Evolutionary conservation across 2,113 vertebrate genomes (phyloP).

Genomic region (Halcyon senegalensis): DNA sequence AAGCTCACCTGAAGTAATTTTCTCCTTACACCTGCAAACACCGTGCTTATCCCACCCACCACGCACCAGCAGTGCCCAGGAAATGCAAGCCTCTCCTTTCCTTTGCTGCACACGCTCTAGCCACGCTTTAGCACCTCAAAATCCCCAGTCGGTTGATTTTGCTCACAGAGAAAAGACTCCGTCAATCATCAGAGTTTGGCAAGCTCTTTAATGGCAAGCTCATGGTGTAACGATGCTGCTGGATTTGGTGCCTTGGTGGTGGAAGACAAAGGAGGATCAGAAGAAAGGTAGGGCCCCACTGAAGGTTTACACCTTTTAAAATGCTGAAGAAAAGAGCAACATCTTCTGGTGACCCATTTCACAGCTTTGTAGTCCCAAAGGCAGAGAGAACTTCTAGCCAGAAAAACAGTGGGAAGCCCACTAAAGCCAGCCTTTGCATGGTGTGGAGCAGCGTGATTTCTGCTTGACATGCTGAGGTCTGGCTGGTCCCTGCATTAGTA

Average conservation of each 20-base stretch:
- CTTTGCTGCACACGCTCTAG: neutral
- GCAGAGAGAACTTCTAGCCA: conserved; percentile 38
- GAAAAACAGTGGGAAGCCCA: neutral
- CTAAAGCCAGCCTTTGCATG: neutral
- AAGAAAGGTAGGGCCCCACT: neutral
- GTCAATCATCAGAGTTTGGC: conserved; percentile 6
- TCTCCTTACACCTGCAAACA: neutral
- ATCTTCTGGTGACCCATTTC: conserved; percentile 41
- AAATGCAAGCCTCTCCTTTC: neutral
- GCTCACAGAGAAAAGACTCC: conserved; percentile 19
- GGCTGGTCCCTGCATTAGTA: neutral
- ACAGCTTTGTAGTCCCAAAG: conserved; percentile 53
- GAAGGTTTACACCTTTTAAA: conserved; percentile 26
- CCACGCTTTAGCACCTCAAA: neutral
- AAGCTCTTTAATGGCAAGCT: conserved; percentile 76
- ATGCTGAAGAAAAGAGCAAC: conserved; percentile 20
- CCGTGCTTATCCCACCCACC: neutral
- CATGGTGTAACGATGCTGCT: conserved; percentile 16
- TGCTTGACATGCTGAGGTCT: neutral
- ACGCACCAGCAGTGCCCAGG: neutral
- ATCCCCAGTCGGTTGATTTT: neutral
- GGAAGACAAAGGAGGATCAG: neutral
- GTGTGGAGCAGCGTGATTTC: neutral
- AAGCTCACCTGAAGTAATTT: neutral
- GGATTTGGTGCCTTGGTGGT: neutral